These are phyloP conservation scores for Neosilurus mollespiculum DNA, from an alignment of 2,797 vertebrate genomes.

Conservation along the genomic window DNA sequence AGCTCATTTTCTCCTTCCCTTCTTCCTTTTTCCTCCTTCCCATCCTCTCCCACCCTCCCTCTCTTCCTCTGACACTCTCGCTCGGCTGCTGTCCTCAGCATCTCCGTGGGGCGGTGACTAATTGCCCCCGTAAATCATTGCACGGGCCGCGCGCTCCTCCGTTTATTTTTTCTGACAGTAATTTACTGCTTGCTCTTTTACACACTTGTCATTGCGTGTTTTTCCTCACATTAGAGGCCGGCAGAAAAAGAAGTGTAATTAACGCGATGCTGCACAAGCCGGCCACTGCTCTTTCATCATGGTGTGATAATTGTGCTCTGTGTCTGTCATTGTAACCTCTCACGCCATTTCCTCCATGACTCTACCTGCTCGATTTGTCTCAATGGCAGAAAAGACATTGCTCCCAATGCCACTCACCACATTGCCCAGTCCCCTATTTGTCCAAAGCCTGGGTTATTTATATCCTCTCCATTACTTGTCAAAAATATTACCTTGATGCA, in stretches of 20 bases:
- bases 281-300: conserved; percentile 97
- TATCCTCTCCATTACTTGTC: conserved; percentile 80
- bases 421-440: conserved; percentile 78
- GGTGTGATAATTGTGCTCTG: conserved; percentile 98
- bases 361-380: conserved; percentile 87
- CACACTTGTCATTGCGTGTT: conserved; percentile 99
- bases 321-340: conserved; percentile 97
- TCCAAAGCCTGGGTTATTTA: conserved; percentile 82
- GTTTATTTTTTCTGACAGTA: conserved; percentile 99
- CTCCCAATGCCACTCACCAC: conserved; percentile 65
- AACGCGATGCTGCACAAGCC: conserved; percentile 82
- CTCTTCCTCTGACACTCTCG: conserved; percentile 64
- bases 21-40: conserved; percentile 46
- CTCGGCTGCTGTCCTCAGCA: conserved; percentile 85
- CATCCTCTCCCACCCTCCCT: conserved; percentile 59
- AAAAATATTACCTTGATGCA: conserved; percentile 81
- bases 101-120: conserved; percentile 94
- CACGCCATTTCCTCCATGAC: conserved; percentile 72
- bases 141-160: conserved; percentile 81
- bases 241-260: conserved; percentile 98
- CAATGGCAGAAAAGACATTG: conserved; percentile 74
- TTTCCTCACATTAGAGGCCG: conserved; percentile 99
- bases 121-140: conserved; percentile 99
- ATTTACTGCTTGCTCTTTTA: conserved; percentile 99
- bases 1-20: conserved; percentile 16